Conservation (phyloP, 2,888 invertebrate genomes). For the Synergus japonicus region DNA sequence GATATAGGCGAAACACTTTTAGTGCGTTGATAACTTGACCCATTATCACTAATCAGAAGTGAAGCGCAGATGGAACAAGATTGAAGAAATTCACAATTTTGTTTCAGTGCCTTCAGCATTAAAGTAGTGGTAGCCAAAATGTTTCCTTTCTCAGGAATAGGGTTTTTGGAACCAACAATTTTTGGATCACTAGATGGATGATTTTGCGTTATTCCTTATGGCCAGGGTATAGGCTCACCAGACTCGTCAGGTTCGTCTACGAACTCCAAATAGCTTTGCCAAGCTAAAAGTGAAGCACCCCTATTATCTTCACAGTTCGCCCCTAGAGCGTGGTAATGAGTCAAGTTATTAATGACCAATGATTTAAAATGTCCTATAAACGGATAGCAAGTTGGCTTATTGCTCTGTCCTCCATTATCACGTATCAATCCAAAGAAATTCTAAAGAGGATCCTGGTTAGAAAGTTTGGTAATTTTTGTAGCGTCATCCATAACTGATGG, state of each 20-base stretch:
- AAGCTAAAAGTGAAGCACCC: background rate
- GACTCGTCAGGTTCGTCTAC: background rate
- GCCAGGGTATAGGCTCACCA: background rate
- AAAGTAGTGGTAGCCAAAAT: background rate
- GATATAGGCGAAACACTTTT: background rate
- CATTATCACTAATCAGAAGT: background rate
- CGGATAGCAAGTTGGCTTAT: background rate
- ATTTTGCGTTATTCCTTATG: background rate
- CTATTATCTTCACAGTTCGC: conserved; percentile 1
- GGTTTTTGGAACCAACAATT: background rate
- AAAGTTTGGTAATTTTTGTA: background rate
- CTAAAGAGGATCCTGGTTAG: conserved; percentile 22
- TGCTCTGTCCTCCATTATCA: background rate
- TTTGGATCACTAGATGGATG: background rate
- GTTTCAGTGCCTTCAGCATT: background rate
- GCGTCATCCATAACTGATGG: background rate
- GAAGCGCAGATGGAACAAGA: background rate
- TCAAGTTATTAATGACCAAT: conserved; percentile 26
- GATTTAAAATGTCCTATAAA: conserved; percentile 12
- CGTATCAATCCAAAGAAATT: conserved; percentile 19
- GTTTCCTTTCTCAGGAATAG: background rate
- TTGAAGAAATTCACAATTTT: background rate
- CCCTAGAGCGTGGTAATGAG: background rate
- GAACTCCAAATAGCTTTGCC: background rate
- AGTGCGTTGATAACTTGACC: background rate